Evolutionary conservation across 2,888 invertebrate genomes (phyloP).

Genomic region (Himalopsyche japonica): DNA sequence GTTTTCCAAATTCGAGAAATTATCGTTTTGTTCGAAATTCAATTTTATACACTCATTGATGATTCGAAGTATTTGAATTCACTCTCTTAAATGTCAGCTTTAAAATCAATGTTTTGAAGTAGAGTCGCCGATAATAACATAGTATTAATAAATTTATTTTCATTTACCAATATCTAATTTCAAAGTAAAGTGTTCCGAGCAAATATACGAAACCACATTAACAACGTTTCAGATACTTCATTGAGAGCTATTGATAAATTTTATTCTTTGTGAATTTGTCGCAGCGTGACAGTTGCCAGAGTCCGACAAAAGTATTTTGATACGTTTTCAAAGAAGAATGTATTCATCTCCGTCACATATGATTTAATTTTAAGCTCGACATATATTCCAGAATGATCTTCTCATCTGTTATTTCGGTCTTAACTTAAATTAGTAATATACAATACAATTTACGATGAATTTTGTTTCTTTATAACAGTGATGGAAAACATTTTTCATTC

Average conservation of each 20-base stretch:
- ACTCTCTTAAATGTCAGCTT: too few relatives aligned
- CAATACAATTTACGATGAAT: neutral
- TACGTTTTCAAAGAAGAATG: neutral
- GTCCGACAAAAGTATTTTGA: neutral
- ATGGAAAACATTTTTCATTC: neutral
- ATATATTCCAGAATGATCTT: neutral
- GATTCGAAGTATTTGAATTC: too few relatives aligned
- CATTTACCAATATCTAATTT: too few relatives aligned
- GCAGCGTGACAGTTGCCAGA: neutral
- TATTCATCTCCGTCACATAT: neutral
- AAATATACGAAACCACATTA: too few relatives aligned
- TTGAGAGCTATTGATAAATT: neutral
- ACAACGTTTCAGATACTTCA: neutral
- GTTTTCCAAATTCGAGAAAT: too few relatives aligned
- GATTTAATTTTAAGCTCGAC: neutral
- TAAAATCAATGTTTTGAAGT: too few relatives aligned
- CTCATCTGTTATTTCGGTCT: neutral
- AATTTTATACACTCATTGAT: too few relatives aligned
- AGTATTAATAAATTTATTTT: too few relatives aligned
- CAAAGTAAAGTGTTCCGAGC: too few relatives aligned
- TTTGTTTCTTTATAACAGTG: neutral
- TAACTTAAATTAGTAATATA: neutral
- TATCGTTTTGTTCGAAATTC: too few relatives aligned
- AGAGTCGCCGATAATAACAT: too few relatives aligned
- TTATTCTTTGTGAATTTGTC: neutral